These are phyloP conservation scores for Rhegmatorhina hoffmannsi DNA, from an alignment of 2,113 vertebrate genomes.

Conservation along the genomic window DNA sequence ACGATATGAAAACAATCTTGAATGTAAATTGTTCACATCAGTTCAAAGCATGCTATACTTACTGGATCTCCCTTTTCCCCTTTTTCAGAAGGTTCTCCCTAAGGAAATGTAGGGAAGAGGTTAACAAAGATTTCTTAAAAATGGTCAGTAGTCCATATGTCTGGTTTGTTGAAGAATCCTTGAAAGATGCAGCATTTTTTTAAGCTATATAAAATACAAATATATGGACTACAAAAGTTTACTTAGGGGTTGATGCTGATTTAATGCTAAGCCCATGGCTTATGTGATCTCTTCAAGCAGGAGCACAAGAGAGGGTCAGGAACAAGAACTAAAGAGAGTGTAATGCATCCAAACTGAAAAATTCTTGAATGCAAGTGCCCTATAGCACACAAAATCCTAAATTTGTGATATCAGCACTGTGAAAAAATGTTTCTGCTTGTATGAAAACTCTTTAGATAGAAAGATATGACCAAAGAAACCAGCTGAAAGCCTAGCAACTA, in stretches of 20 bases:
- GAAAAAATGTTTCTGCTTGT: not conserved
- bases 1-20: not conserved
- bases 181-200: not conserved
- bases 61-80: conserved; percentile 89
- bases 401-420: not conserved
- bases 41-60: conserved; percentile 37
- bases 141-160: not conserved
- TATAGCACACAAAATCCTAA: not conserved
- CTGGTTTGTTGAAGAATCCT: not conserved
- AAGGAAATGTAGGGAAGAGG: not conserved
- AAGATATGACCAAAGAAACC: not conserved
- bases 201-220: not conserved
- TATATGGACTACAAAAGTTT: not conserved
- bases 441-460: not conserved
- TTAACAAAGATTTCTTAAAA: not conserved
- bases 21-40: not conserved
- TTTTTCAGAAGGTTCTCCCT: conserved; percentile 75
- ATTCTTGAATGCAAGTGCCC: not conserved
- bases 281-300: not conserved
- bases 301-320: not conserved
- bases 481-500: not conserved
- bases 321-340: not conserved
- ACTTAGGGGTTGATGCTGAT: not conserved
- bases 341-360: not conserved
- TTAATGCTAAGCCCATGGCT: not conserved